Evolutionary conservation across 2,113 vertebrate genomes (phyloP).

Genomic region (Microtus richardsoni): DNA sequence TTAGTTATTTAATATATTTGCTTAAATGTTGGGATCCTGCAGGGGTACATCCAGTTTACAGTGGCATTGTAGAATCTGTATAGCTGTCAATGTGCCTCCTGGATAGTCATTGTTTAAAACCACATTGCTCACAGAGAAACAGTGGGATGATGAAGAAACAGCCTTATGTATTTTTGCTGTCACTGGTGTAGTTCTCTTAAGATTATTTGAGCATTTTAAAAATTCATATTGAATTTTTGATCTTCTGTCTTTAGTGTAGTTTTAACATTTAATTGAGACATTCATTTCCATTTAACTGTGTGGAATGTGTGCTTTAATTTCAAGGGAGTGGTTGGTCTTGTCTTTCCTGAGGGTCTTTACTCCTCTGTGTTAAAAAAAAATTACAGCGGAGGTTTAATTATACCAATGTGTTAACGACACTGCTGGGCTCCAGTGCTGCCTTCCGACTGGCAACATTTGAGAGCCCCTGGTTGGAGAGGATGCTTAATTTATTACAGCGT

Average conservation of each 20-base stretch:
- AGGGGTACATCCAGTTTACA: neutral
- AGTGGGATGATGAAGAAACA: neutral
- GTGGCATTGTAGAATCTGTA: neutral
- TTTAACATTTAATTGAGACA: neutral
- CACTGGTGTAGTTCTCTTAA: neutral
- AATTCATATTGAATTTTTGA: neutral
- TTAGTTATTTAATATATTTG: neutral
- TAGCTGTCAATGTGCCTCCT: neutral
- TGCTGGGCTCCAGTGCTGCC: neutral
- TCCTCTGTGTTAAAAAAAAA: slow-evolving; percentile 24
- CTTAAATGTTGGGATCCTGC: neutral
- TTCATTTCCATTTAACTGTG: neutral
- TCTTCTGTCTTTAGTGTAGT: neutral
- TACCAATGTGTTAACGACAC: neutral
- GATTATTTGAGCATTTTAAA: neutral
- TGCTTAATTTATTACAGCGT: slow-evolving; percentile 52
- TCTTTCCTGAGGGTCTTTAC: neutral
- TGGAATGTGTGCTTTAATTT: neutral
- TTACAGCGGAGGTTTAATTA: slow-evolving; percentile 36
- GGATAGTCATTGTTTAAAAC: neutral
- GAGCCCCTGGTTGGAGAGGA: slow-evolving; percentile 10
- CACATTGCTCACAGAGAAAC: neutral
- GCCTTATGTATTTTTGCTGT: neutral
- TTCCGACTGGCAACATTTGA: slow-evolving; percentile 38
- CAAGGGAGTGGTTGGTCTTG: neutral